phyloP scores from a whole-genome alignment of 2,113 vertebrate genomes.

The Erythrocebus patas region DNA sequence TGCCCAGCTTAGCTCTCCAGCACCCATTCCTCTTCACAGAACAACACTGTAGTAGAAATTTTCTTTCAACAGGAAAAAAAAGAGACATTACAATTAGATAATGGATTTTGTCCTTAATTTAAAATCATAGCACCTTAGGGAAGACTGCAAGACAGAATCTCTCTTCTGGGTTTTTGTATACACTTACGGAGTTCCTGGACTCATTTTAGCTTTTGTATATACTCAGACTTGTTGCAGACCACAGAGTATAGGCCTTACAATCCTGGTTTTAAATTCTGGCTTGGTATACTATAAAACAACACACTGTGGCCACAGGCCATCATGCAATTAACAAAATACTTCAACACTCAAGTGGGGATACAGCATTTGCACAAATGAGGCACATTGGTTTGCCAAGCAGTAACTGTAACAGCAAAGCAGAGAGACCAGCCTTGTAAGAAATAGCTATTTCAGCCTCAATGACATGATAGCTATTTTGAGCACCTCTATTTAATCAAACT shows the following conservation, averaged over 20 bases:
- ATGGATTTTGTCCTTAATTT: background rate
- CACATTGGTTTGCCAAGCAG: background rate
- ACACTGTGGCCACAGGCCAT: background rate
- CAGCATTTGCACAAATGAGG: background rate
- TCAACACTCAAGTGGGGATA: background rate
- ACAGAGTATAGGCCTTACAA: background rate
- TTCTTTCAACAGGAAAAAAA: background rate
- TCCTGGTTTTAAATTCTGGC: background rate
- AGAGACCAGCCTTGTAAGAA: background rate
- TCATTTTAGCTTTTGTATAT: background rate
- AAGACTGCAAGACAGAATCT: background rate
- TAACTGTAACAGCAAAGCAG: background rate
- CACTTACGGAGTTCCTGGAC: background rate
- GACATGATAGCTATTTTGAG: background rate
- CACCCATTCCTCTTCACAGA: background rate
- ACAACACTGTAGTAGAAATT: background rate
- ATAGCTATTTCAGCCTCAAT: background rate
- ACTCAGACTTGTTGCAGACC: background rate
- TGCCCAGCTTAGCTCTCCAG: background rate
- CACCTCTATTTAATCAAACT: background rate
- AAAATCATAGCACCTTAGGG: slow-evolving; percentile 7
- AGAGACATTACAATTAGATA: background rate
- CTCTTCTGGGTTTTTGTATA: background rate
- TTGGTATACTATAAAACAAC: background rate
- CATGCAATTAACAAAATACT: slow-evolving; percentile 38